phyloP scores from a whole-genome alignment of 1,140 invertebrate genomes.

The Protaetia brevitarsis region DNA sequence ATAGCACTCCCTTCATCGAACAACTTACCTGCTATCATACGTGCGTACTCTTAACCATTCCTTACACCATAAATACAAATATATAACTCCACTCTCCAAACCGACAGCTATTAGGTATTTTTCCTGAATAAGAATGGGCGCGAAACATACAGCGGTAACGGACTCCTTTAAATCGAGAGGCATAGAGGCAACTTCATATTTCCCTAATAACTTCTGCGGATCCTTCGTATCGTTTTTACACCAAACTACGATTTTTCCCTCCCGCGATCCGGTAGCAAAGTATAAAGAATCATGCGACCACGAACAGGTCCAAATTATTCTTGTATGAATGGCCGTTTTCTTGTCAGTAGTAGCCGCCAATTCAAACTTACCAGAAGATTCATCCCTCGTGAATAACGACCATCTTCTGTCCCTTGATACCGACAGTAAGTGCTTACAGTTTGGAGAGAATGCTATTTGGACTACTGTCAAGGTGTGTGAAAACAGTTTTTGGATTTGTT shows the following conservation, averaged over 20 bases:
- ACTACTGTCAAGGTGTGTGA: slow-evolving; percentile 90
- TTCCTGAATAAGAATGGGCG: slow-evolving; percentile 46
- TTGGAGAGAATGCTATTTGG: slow-evolving; percentile 84
- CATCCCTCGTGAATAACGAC: slow-evolving; percentile 63
- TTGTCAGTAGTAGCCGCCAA: slow-evolving; percentile 63
- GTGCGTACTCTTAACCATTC: slow-evolving; percentile 46
- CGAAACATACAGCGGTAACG: slow-evolving; percentile 78
- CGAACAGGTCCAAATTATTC: slow-evolving; percentile 93
- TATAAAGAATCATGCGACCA: slow-evolving; percentile 80
- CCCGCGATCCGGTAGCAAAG: slow-evolving; percentile 89
- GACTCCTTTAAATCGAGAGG: slow-evolving; percentile 60
- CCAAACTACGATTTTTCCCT: slow-evolving; percentile 82
- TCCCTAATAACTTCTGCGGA: slow-evolving; percentile 42
- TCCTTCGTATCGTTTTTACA: slow-evolving; percentile 39
- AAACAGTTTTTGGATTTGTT: slow-evolving; percentile 67
- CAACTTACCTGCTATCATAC: slow-evolving; percentile 44
- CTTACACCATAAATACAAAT: slow-evolving; percentile 53
- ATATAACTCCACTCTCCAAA: slow-evolving; percentile 71
- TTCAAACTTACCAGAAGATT: slow-evolving; percentile 49
- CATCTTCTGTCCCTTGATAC: slow-evolving; percentile 92
- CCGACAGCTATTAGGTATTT: slow-evolving; percentile 71
- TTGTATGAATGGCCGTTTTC: slow-evolving; percentile 70
- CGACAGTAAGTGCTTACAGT: slow-evolving; percentile 76
- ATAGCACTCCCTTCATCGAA: too few species aligned
- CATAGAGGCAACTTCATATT: slow-evolving; percentile 48